Percentiles rank a stretch among this genome's conserved stretches.
phyloP scores from a whole-genome alignment of 2,888 invertebrate species.

The Metallyticus violacea region DNA sequence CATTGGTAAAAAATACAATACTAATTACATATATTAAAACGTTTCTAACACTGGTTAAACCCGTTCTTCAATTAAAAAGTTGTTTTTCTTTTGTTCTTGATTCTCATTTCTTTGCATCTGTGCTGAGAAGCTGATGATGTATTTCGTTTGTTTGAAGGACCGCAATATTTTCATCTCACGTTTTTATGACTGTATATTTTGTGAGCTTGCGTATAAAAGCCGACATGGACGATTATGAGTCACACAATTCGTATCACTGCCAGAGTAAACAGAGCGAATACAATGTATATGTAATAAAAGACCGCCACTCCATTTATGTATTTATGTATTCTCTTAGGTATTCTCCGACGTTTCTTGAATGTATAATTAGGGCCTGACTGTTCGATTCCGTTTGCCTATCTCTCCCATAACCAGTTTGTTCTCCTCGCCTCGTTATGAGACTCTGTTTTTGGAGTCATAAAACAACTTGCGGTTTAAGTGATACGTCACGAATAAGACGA shows the following conservation, averaged over 20 bases:
- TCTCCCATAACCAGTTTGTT: neutral
- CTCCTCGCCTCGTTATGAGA: neutral
- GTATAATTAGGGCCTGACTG: neutral
- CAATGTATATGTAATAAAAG: constrained; percentile 7
- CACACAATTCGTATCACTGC: neutral
- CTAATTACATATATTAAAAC: no score
- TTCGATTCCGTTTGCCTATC: neutral
- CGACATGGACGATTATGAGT: neutral
- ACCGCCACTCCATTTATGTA: neutral
- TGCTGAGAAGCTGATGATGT: no score
- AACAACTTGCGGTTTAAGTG: constrained; percentile 8
- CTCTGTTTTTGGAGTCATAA: neutral
- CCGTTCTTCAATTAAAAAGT: no score
- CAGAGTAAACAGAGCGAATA: neutral
- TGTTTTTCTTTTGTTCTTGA: no score
- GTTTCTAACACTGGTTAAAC: no score
- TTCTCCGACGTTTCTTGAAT: neutral
- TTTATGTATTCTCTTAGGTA: neutral
- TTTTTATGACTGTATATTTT: neutral
- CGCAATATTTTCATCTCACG: neutral
- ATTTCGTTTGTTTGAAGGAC: neutral
- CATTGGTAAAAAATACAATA: no score
- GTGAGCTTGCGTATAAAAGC: neutral
- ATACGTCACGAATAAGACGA: neutral
- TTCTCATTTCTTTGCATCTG: no score